Evolutionary conservation across 2,888 invertebrate species (phyloP), one percentile per base, ranked within the genome.

Genomic region (Coleophora deauratella): DNA sequence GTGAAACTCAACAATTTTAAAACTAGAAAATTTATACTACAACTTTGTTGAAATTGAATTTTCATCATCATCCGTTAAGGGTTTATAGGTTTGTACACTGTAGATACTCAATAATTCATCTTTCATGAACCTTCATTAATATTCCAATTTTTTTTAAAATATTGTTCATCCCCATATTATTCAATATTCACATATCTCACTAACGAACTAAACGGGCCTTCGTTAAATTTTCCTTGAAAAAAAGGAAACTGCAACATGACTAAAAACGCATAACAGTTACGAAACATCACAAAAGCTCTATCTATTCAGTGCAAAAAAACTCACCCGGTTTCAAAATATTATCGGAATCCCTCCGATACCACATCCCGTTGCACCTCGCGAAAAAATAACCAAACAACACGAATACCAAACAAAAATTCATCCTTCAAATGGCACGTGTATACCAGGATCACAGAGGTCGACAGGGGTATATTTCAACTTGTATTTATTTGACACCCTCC

Each of bases 401-500:
- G 54, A 77, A 74, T 69, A 80, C 65, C 66, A 76, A 70, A 73
- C 71, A 78, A 63, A 82, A 77, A 74, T 84, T 82, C 84, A 82
- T 84, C 67, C 72, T 76, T 65, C 62, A 67, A 72, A 73, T 66
- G 66, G 62, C 70, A 68, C 73, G 65, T 65, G 67, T 71, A 67
- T 68, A 74, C 72, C 57, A 65, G 74, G 73, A 75, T 73, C 73
- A 71, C 73, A 72, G 66, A 55, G 55, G 55, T 44, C 70, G 71
- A 72, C 74, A 68, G 72, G 62, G 72, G 66, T 79, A 77, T 82
- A 80, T 81, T 73, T 81, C 72, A 76, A 68, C 65, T 63, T 72
- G 73, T 80, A 75, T 81, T 82, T 81, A 81, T 82, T 80, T 72
- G 78, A 79, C 77, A 74, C 64, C 70, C 66, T 73, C 68, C 69